These are phyloP conservation scores for Ciconia nigra DNA, from an alignment of 2,797 vertebrate species.

Conservation along the genomic window DNA sequence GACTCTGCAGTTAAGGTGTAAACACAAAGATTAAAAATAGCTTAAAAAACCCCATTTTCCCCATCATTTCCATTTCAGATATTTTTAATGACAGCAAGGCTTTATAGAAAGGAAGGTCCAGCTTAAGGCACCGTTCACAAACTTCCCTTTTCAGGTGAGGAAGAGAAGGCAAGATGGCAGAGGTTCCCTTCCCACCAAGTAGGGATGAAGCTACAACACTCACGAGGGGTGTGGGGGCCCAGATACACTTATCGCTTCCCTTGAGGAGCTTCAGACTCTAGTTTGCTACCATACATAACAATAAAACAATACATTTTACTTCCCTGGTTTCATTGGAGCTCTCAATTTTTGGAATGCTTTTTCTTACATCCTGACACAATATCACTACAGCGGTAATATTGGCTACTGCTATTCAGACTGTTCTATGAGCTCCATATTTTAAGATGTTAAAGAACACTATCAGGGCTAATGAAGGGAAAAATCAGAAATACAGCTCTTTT, in stretches of 20 bases:
- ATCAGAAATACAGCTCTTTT: neutral
- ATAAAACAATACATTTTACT: neutral
- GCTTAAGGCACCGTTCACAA: neutral
- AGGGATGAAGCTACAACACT: neutral
- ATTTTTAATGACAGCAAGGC: neutral
- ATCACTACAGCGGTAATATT: neutral
- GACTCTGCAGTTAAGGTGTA: neutral
- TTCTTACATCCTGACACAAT: neutral
- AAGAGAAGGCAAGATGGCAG: neutral
- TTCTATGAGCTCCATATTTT: neutral
- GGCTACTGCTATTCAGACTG: neutral
- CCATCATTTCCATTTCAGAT: neutral
- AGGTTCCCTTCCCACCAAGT: neutral
- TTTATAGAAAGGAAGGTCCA: neutral
- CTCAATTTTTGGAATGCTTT: neutral
- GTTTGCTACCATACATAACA: neutral
- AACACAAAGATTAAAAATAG: neutral
- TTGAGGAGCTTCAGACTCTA: neutral
- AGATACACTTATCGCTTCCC: neutral
- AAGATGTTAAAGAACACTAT: neutral
- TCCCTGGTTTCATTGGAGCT: neutral
- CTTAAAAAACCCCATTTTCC: fast-evolving
- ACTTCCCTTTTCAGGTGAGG: neutral
- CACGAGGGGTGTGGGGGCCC: neutral
- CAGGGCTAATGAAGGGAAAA: neutral